Evolutionary conservation across 2,797 vertebrate species (phyloP).

Genomic region (Malurus leucopterus): DNA sequence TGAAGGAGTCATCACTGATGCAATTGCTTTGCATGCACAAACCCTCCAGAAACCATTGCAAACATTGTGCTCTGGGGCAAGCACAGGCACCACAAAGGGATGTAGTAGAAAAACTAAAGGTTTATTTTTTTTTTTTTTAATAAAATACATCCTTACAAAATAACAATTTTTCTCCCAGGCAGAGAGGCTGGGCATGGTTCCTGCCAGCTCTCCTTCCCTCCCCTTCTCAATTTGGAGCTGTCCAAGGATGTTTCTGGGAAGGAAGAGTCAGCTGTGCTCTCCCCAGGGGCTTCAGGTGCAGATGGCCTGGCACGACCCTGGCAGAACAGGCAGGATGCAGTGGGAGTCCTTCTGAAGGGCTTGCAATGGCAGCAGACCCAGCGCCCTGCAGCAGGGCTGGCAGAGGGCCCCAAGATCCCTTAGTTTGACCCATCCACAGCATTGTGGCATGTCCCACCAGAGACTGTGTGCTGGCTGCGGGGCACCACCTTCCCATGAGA

Average conservation of each 20-base stretch:
- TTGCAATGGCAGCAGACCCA: not conserved
- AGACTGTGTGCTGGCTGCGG: not conserved
- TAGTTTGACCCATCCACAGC: not conserved
- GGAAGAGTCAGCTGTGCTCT: not conserved
- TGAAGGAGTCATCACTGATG: not conserved
- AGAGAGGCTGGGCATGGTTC: not conserved
- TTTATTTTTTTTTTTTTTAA: conserved; percentile 41
- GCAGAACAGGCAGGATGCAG: not conserved
- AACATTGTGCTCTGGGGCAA: rapidly evolving
- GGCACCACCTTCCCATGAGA: not conserved
- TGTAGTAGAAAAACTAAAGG: conserved; percentile 60
- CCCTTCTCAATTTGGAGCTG: not conserved
- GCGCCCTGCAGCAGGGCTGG: not conserved
- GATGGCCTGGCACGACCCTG: rapidly evolving
- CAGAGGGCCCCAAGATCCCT: not conserved
- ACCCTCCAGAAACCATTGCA: not conserved
- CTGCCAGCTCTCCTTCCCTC: not conserved
- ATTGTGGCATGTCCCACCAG: not conserved
- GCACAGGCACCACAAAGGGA: not conserved
- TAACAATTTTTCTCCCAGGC: not conserved
- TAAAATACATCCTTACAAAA: conserved; percentile 56
- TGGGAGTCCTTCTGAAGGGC: not conserved
- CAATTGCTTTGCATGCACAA: not conserved
- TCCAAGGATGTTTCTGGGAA: not conserved
- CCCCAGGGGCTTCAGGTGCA: not conserved